These are phyloP conservation scores for Tetranychus urticae DNA, from an alignment of 1,140 invertebrate species.

Conservation along the genomic window DNA sequence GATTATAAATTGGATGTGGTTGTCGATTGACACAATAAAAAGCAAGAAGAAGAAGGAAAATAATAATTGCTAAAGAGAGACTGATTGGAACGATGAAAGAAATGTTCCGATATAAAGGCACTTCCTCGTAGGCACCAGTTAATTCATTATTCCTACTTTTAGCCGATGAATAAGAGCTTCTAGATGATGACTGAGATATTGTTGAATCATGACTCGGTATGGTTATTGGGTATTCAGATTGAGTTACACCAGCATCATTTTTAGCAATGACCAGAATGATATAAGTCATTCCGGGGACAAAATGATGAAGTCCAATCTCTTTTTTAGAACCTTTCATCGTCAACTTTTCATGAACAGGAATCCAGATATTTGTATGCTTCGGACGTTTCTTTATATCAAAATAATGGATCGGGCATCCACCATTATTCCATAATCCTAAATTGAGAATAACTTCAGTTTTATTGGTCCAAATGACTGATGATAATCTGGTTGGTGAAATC, in stretches of 20 bases:
- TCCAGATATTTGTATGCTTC: conserved; percentile 10
- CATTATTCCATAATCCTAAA: conserved; percentile 72
- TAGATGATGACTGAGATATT: conserved; percentile 30
- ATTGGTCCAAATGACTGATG: conserved; percentile 34
- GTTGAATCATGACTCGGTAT: conserved; percentile 31
- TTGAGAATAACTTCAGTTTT: conserved; percentile 56
- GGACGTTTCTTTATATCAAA: conserved; percentile 85
- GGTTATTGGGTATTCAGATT: conserved; percentile 22
- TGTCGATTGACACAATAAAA: not conserved
- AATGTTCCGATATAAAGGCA: not conserved
- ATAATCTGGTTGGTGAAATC: conserved; percentile 8
- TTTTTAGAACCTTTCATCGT: not conserved
- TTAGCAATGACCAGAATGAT: conserved; percentile 21
- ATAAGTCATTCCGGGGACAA: conserved; percentile 13
- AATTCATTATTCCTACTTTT: not conserved
- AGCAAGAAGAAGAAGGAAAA: not conserved
- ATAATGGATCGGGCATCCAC: conserved; percentile 80
- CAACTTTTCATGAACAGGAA: not conserved
- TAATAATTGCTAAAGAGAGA: not conserved
- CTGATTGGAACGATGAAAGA: not conserved
- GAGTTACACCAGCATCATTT: conserved; percentile 23
- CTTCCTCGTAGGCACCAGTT: not conserved
- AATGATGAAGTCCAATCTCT: conserved; percentile 16
- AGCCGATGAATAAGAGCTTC: not conserved
- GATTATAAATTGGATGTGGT: not conserved